Base-by-base conservation (phyloP, 2,888 invertebrate genomes). In the Agrochola litura region DNA sequence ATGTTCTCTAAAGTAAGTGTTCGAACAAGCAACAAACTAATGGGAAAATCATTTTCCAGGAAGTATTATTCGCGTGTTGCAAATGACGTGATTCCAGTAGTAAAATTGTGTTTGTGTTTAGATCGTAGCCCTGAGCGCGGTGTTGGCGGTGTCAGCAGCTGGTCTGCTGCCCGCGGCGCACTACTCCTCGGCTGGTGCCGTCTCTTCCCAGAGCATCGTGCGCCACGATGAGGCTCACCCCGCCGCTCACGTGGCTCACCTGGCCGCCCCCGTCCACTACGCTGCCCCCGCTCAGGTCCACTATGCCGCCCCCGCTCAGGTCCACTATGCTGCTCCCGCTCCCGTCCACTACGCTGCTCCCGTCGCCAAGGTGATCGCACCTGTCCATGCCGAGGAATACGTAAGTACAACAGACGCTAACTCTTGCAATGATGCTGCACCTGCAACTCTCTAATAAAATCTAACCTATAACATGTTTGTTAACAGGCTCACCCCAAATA, bases 401-500 rank as follows among this genome's bases (percentile, higher is more conserved):
- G 95, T 95, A 89, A 91, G 94, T 92, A 78, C 8, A 81, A 52
- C 8, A 49, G 12, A 12, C 8, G 6, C 5, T 63, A 43, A 63
- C 19, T 30, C 2, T 46, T 41, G 58, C n/a, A 19, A n/a, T 58
- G n/a, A n/a, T 41, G 16, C 37, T 54, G 52, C 6, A 68, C 12
- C 37, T n/a, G 6, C n/a, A 54, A 6, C 16, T 37, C 22, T 37
- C 10, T n/a, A 37, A 54, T 14, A 37, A 1, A 54, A 52, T 66
- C 16, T 81, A 2, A 83, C 12, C 1, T 14, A 25, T 52, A 12
- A 69, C 30, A 10, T 82, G 37, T 77, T 75, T 72, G 43, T 41
- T 84, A 78, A 30, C 89, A 97, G 97, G 94, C 97, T n/a, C 97
- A 97, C 92, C 97, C 97, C 79, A 96, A 97, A 91, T 97, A 97